Evolutionary conservation across 2,113 vertebrate species (phyloP).

Genomic region (Hymenochirus boettgeri): DNA sequence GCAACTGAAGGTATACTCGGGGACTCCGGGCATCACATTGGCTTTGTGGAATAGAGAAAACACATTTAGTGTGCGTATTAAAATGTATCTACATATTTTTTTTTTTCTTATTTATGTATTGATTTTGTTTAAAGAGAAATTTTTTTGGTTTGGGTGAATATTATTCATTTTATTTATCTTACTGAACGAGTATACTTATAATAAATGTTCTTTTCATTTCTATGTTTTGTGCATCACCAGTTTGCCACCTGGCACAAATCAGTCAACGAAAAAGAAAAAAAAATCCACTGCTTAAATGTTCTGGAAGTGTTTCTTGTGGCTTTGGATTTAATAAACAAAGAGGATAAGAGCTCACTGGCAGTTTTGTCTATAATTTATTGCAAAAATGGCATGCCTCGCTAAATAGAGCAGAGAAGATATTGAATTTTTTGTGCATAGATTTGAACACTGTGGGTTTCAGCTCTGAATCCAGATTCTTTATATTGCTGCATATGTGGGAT

Average conservation of each 20-base stretch:
- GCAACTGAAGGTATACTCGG: too few species aligned
- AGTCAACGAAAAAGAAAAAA: constrained; percentile 22
- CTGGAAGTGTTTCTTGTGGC: constrained; percentile 19
- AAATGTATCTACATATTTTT: too few species aligned
- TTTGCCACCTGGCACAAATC: constrained; percentile 5
- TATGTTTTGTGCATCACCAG: not conserved
- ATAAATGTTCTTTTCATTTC: not conserved
- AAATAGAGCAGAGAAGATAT: constrained; percentile 30
- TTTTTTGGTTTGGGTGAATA: too few species aligned
- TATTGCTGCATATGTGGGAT: constrained; percentile 7
- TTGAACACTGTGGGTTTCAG: constrained; percentile 10
- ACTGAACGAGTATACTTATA: too few species aligned
- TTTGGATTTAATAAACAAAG: constrained; percentile 41
- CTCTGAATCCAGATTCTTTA: constrained; percentile 5
- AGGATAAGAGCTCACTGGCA: constrained; percentile 29
- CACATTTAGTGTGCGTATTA: too few species aligned
- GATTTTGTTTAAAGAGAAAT: too few species aligned
- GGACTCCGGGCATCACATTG: too few species aligned
- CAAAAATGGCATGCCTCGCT: constrained; percentile 28
- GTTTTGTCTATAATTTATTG: constrained; percentile 32
- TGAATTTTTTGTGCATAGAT: constrained; percentile 30
- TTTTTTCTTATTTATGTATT: too few species aligned
- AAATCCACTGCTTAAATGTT: constrained; percentile 30
- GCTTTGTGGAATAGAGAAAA: too few species aligned
- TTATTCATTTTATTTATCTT: too few species aligned